Evolutionary conservation across 2,113 vertebrate species (phyloP), one percentile per base, ranked within the genome.

Genomic region (Theristicus caerulescens): DNA sequence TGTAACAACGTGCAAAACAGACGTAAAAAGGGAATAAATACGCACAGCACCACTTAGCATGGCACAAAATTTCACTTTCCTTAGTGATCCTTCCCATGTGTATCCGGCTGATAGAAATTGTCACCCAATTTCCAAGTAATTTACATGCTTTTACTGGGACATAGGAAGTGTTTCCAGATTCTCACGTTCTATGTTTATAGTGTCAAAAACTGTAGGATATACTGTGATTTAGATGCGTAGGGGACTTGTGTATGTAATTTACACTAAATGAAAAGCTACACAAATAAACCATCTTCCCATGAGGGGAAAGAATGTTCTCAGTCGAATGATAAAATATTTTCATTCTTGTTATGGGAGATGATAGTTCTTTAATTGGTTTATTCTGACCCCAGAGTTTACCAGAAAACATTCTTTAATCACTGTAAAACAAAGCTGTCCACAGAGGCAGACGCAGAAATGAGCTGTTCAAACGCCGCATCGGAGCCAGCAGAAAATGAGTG

Each of bases 41-140:
- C 0, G 14, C 29, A 31, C 13, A 36, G 14, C 1, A 4, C 8
- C 3, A 2, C 31, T 47, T 19, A 58, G 21, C 5, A 4, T 0
- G 0, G 46, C 31, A 72, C 21, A 32, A 27, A 32, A 38, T 24
- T 9, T 66, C 42, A 8, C 24, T 46, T 64, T 88, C 31, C 42
- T 8, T 2, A 46, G 26, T 3, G 22, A n/a, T 22, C 62, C 12
- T 59, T 57, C 54, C 36, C n/a, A 54, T 0, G 0, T 8, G 14
- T 21, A 76, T 10, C 24, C 0, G 0, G 7, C 40, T 10, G 2
- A 57, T 36, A 46, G 4, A 24, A 69, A 54, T 47, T 34, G 11
- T 2, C 38, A 38, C 8, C 7, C 55, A 9, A 10, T 36, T 76
- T 54, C 51, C 46, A 49, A 64, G 66, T 36, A n/a, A 59, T 57